Evolutionary conservation across 2,888 invertebrate genomes (phyloP), one percentile per base, ranked within the genome.

Genomic region (Thyatira batis): DNA sequence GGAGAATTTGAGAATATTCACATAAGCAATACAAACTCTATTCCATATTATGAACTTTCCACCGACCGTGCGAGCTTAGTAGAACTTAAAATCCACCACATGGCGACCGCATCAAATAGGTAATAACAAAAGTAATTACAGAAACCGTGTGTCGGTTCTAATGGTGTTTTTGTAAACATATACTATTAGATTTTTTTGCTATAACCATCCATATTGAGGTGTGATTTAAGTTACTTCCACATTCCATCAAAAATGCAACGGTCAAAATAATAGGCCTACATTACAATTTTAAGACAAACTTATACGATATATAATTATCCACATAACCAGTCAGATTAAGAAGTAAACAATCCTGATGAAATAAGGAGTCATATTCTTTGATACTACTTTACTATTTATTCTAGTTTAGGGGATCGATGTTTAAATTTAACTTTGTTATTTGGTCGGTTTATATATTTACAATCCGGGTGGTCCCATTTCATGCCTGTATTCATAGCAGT

Each of bases 51-150:
- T 0, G 20, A 51, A 63, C 59, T 75, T 75, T 57, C 75, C 52
- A 30, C 17, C 49, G 6, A 1, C 74, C 60, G 53, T 76, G 62
- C 73, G 44, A 5, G 2, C 53, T 58, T 53, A 51, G 73, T 63
- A 73, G 70, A 76, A 76, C 39, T 39, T n/a, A 48, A 27, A 17
- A 27, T 27, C 21, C n/a, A 58, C 66, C 67, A 60, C 61, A 66
- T 67, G 61, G 64, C 73, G 60, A 81, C 85, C 86, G 80, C 80
- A 79, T 83, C 86, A 77, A 86, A 87, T 84, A 78, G 67, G 76
- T 85, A 86, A 87, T 85, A 76, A 73, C 71, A 45, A 58, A 54
- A 53, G 63, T 76, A 78, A 80, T 80, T 67, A 74, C 65, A 53
- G 71, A 67, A 69, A 72, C 65, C 52, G 58, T 52, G 39, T 39